Evolutionary conservation across 2,797 vertebrate genomes (phyloP), one percentile per base, ranked within the genome.

Genomic region (Harpagifer antarcticus): DNA sequence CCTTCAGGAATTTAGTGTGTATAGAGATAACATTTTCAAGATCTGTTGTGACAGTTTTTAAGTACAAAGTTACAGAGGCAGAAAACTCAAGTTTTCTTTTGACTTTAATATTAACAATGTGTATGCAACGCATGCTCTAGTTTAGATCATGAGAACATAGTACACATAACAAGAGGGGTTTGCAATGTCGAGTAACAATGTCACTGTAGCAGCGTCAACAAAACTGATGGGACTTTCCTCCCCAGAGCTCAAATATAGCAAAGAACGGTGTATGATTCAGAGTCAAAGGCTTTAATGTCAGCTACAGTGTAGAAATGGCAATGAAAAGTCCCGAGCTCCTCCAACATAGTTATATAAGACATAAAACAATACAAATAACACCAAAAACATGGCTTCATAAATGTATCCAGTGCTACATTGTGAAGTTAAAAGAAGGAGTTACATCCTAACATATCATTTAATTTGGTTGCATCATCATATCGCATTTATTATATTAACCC

Each of bases 81-180:
- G 31, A 55, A 48, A 0, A 42, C 8, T 37, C 15, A 3, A 50
- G 0, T 15, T 80, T 74, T 20, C 75, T 72, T 16, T 44, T n/a
- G 31, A 19, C 11, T 74, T 55, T 6, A 6, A 19, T 66, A 74
- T 68, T 15, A 50, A 53, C 20, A 49, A 45, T 33, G 12, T 63
- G 61, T 53, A 61, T 16, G 27, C 52, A 57, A 62, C 40, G 74
- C 79, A 83, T 83, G 74, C 74, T 78, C 65, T 9, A 27, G 33
- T 27, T 27, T 8, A 33, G 60, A 60, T 61, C 57, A 62, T 23
- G 52, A 83, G 37, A 69, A 71, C 45, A 78, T 54, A 66, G 45
- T 31, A 62, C 42, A 78, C 65, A 70, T 40, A 73, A 72, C 54
- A 72, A 76, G 78, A 2, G 1, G 9, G 40, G 43, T 59, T 76